Conservation (phyloP, 2,797 vertebrate genomes). For the Notolepis coatsorum region DNA sequence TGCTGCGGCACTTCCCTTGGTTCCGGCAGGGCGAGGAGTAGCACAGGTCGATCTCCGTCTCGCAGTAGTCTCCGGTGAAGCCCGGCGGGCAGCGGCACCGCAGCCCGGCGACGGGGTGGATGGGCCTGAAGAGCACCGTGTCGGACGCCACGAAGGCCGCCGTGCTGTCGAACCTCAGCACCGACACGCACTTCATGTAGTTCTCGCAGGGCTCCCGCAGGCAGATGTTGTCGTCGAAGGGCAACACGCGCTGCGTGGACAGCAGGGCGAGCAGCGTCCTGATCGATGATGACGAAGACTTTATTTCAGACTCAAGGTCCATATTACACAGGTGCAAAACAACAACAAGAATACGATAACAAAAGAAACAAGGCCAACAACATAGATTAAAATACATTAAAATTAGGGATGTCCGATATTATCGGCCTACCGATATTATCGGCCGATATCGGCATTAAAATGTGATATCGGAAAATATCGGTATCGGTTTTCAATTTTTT, state of each 20-base stretch:
- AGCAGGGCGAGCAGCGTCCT: constrained; percentile 82
- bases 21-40: constrained; percentile 87
- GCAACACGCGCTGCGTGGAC: constrained; percentile 85
- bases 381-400: no score
- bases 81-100: constrained; percentile 88
- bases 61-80: constrained; percentile 89
- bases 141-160: constrained; percentile 87
- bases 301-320: no score
- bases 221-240: constrained; percentile 92
- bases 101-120: constrained; percentile 87
- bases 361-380: no score
- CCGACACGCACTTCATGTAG: constrained; percentile 93
- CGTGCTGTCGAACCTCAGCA: constrained; percentile 87
- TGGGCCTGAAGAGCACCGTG: constrained; percentile 88
- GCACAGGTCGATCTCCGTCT: constrained; percentile 90
- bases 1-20: constrained; percentile 83
- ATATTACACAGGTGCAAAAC: no score
- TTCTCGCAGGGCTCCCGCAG: constrained; percentile 90
- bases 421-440: no score
- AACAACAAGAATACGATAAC: no score
- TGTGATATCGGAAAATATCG: no score
- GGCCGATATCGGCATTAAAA: no score
- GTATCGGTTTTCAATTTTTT: no score
- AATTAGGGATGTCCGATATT: no score
- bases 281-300: no score